Evolutionary conservation across 2,797 vertebrate genomes (phyloP), one percentile per base, ranked within the genome.

Genomic region (Myotis vivesi): DNA sequence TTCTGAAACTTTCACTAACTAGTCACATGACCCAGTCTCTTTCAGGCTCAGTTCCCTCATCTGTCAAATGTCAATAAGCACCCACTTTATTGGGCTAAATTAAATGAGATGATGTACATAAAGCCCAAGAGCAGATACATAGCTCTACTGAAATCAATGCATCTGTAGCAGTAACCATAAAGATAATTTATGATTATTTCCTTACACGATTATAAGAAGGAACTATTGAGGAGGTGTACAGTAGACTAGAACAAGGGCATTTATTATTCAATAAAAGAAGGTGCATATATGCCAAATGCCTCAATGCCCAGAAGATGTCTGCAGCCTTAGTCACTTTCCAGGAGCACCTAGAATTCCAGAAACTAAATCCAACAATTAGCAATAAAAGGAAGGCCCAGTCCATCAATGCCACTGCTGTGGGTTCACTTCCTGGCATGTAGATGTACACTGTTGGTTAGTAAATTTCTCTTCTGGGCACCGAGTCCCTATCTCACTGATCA

Each of bases 331-430:
- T 68, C 72, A 87, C 15, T 82, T 77, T 25, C 38, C 41, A 72
- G 33, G 17, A 84, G n/a, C 49, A 73, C 66, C 36, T 46, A 66
- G 81, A 86, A 73, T 69, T 82, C 72, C 23, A 94, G 93, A 95
- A 94, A 36, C 19, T 62, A 49, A 55, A 62, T 30, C 46, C 30
- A 86, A 13, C 28, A 30, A 76, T 85, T 64, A 88, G 5, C 66
- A 87, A n/a, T 75, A 49, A 57, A 83, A 88, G 64, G 86, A 84
- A 87, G 22, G 30, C 38, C 49, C 89, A 33, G 28, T 11, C 20
- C 66, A 41, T 28, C n/a, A 68, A 10, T n/a, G 68, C 23, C 19
- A 0, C 20, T 17, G 9, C 81, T 75, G 15, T 62, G 28, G 25
- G 17, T 51, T 41, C 9, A 10, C n/a, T 93, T 86, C n/a, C 13